Base-by-base conservation (phyloP, 1,140 invertebrate genomes). In the Microplitis mediator region DNA sequence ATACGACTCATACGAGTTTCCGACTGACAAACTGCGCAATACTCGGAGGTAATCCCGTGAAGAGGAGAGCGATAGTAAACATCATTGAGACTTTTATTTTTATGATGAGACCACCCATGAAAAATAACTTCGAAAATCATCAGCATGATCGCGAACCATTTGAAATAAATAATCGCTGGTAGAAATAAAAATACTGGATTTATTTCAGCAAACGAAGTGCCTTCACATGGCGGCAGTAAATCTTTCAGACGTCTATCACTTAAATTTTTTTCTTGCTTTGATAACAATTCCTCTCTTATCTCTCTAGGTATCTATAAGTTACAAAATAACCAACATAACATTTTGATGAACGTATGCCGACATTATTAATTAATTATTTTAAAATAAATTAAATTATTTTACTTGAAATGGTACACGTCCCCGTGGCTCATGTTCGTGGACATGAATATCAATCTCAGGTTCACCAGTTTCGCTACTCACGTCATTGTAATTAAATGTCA, bases 51-150 rank as follows among this genome's bases (percentile, higher is more conserved):
- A 50, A 90, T 85, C 0, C 85, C 81, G 71, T 91, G 88, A 68
- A 90, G 81, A 0, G 90, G 90, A 51, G 89, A 90, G 62, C 89
- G 87, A 74, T 89, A 90, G 60, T 89, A 90, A 4, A 90, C 80
- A 11, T 88, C 82, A 71, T 85, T 86, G 13, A 89, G 79, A 13
- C 76, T 76, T 52, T 86, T 86, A 71, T 90, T 90, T 76, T 88
- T 90, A 50, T 86, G 86, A 73, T 91, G 90, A 0, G 88, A 86
- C 88, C 89, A 86, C 35, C 85, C 81, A 74, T 91, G 90, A 68
- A 90, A 76, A 6, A 84, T 65, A 0, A 87, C 75, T 73, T 86
- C 84, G 11, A 85, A 78, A 2, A 82, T 31, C 78, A 80, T 80
- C 11, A 86, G 65, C 23, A 79, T 51, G 5, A 78, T 79, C 35